Evolutionary conservation across 2,888 invertebrate species (phyloP).

Genomic region (Drosophila trichaetosa): DNA sequence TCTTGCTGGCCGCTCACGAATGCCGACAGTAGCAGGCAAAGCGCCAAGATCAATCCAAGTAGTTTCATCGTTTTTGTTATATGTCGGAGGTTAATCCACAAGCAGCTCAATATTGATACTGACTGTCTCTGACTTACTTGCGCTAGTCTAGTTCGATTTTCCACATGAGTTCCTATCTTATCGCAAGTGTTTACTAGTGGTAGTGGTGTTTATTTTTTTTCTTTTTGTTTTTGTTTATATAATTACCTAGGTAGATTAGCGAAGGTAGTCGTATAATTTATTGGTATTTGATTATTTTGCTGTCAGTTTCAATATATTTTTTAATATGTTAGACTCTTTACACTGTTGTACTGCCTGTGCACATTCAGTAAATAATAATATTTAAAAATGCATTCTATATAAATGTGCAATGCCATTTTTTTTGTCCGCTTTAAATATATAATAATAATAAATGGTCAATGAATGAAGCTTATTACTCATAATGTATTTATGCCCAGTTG

Average conservation of each 20-base stretch:
- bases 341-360: not conserved
- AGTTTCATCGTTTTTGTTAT: conserved; percentile 57
- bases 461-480: not conserved
- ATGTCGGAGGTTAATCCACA: conserved; percentile 61
- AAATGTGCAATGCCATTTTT: not conserved
- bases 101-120: conserved; percentile 58
- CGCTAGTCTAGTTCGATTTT: conserved; percentile 16
- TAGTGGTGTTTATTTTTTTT: not conserved
- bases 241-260: not conserved
- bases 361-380: not conserved
- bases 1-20: conserved; percentile 38
- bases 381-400: not conserved
- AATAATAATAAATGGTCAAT: not conserved
- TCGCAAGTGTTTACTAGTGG: conserved; percentile 36
- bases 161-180: conserved; percentile 58
- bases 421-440: not conserved
- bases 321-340: not conserved
- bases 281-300: not conserved
- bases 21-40: conserved; percentile 58
- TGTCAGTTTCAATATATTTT: not conserved
- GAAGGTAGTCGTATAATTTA: not conserved
- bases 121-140: conserved; percentile 18
- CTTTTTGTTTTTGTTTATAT: not conserved
- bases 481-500: not conserved
- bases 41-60: conserved; percentile 56